phyloP scores from a whole-genome alignment of 1,140 invertebrate species.

The Meloidogyne exigua region DNA sequence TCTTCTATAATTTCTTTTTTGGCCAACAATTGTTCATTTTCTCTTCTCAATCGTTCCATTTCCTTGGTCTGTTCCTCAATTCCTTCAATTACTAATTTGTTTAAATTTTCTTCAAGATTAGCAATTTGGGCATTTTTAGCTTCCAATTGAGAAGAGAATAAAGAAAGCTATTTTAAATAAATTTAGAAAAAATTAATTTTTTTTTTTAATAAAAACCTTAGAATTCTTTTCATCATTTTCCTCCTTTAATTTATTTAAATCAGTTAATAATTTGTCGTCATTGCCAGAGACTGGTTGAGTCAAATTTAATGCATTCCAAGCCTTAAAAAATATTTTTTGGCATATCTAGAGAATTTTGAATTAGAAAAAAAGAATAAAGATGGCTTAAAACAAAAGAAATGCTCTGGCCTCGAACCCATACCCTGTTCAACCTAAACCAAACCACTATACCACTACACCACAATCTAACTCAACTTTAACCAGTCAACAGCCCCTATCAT shows the following conservation, averaged over 20 bases:
- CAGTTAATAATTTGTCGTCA: not conserved
- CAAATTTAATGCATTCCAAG: conserved; percentile 6
- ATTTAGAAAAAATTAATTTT: no score
- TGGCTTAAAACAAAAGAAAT: no score
- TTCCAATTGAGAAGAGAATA: not conserved
- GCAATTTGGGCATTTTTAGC: no score
- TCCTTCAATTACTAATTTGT: no score
- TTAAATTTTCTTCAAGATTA: no score
- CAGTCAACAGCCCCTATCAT: no score
- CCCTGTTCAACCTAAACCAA: not conserved
- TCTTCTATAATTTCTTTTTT: no score
- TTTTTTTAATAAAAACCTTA: not conserved
- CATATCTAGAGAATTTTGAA: conserved; percentile 11
- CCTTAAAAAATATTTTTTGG: not conserved
- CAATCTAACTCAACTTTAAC: no score
- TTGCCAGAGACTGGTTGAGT: not conserved
- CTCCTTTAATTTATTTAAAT: not conserved
- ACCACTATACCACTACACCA: not conserved
- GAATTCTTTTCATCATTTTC: not conserved
- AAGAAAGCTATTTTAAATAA: not conserved
- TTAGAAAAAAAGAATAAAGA: conserved; percentile 9
- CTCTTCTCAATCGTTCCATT: no score
- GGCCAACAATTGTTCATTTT: no score
- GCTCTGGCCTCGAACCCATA: not conserved
- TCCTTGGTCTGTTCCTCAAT: no score